A percentile compares a stretch with the other conserved stretches of the same genome.
These are phyloP conservation scores for Bostrychus sinensis DNA, from an alignment of 2,113 vertebrate species.

Conservation along the genomic window DNA sequence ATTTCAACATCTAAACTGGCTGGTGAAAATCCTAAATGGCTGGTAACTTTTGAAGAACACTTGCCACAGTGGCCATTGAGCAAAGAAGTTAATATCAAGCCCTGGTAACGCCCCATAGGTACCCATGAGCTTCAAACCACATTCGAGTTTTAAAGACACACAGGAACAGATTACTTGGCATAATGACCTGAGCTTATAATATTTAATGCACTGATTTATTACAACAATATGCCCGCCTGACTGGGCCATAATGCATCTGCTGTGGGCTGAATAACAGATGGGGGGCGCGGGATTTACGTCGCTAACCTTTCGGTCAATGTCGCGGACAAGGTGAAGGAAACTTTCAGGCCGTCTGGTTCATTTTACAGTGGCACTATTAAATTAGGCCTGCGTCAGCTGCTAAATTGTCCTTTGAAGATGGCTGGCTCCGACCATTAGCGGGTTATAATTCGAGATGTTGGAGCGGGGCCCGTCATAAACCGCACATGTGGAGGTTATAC, in stretches of 20 bases:
- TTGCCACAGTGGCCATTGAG: too few species aligned
- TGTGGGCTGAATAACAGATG: background rate
- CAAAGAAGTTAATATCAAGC: too few species aligned
- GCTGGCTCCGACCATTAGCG: slow-evolving; percentile 22
- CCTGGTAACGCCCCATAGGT: too few species aligned
- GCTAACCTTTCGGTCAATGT: slow-evolving; percentile 25
- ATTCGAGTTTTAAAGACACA: too few species aligned
- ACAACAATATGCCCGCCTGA: background rate
- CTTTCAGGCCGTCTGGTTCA: slow-evolving; percentile 25
- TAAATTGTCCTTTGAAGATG: slow-evolving; percentile 46
- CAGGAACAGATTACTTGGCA: too few species aligned
- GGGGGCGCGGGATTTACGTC: slow-evolving; percentile 6
- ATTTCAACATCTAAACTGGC: too few species aligned
- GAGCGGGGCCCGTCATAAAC: slow-evolving; percentile 11
- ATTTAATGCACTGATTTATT: background rate
- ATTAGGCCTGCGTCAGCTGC: slow-evolving; percentile 20
- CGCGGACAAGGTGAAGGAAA: slow-evolving; percentile 20
- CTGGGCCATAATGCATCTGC: background rate
- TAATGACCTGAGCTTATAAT: background rate
- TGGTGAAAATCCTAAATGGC: too few species aligned
- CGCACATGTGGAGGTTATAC: slow-evolving; percentile 9
- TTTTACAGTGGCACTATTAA: slow-evolving; percentile 40
- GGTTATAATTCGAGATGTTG: slow-evolving; percentile 37
- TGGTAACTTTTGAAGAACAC: too few species aligned
- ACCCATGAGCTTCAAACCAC: too few species aligned